Evolutionary conservation across 2,797 vertebrate species (phyloP).

Genomic region (Macrochelys suwanniensis): DNA sequence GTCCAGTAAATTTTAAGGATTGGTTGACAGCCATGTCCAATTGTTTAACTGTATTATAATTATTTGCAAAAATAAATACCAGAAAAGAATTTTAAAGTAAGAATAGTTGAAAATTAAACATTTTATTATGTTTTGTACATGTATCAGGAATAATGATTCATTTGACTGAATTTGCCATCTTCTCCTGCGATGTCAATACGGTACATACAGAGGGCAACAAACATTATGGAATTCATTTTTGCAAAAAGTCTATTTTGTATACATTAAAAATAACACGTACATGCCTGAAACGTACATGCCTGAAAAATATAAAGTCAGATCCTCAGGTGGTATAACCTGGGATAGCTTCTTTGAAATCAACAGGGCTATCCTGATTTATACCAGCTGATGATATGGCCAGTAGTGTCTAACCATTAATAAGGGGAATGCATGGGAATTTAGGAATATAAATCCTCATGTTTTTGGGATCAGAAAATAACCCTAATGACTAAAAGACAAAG

Average conservation of each 20-base stretch:
- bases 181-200: background rate
- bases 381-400: conserved; percentile 16
- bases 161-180: background rate
- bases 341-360: background rate
- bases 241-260: conserved; percentile 10
- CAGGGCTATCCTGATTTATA: conserved; percentile 50
- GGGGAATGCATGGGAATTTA: conserved; percentile 60
- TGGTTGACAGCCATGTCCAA: background rate
- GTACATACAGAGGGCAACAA: background rate
- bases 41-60: background rate
- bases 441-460: conserved; percentile 38
- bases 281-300: background rate
- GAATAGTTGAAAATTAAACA: background rate
- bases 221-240: conserved; percentile 53
- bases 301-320: background rate
- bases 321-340: background rate
- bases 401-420: conserved; percentile 19
- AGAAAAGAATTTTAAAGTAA: background rate
- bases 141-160: background rate
- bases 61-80: background rate
- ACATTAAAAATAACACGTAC: conserved; percentile 43
- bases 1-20: background rate
- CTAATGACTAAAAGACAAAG: conserved; percentile 48
- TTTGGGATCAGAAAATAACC: conserved; percentile 37
- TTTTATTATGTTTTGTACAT: background rate